These are phyloP conservation scores for Miltochrista miniata DNA, from an alignment of 2,888 invertebrate species.

Conservation along the genomic window DNA sequence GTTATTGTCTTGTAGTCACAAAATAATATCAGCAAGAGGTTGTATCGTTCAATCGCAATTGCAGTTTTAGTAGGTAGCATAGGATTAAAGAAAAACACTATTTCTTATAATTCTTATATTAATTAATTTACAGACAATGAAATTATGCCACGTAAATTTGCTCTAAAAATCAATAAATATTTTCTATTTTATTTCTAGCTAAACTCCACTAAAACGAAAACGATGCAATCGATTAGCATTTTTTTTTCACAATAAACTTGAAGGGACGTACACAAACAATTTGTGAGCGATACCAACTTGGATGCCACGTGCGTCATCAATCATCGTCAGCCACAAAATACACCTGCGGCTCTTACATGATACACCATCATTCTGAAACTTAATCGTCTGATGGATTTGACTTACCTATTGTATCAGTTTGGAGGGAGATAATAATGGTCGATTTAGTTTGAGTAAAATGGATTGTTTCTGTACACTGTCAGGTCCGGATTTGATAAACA, in stretches of 20 bases:
- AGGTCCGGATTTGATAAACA: neutral
- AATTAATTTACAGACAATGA: too few species aligned
- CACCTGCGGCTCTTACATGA: conserved; percentile 39
- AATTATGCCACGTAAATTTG: too few species aligned
- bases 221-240: conserved; percentile 19
- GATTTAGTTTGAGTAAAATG: neutral
- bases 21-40: too few species aligned
- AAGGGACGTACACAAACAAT: conserved; percentile 26
- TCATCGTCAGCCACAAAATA: conserved; percentile 36
- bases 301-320: conserved; percentile 32
- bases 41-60: too few species aligned
- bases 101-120: too few species aligned
- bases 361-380: conserved; percentile 26
- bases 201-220: too few species aligned
- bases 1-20: too few species aligned
- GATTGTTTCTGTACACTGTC: conserved; percentile 5
- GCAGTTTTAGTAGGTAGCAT: too few species aligned
- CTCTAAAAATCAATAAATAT: too few species aligned
- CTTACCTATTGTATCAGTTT: conserved; percentile 5
- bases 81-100: too few species aligned
- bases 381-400: conserved; percentile 31
- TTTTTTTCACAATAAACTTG: conserved; percentile 15
- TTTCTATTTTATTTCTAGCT: too few species aligned
- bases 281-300: conserved; percentile 33
- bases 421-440: neutral